Conservation (phyloP, 2,113 vertebrate genomes). For the Macquaria australasica region DNA sequence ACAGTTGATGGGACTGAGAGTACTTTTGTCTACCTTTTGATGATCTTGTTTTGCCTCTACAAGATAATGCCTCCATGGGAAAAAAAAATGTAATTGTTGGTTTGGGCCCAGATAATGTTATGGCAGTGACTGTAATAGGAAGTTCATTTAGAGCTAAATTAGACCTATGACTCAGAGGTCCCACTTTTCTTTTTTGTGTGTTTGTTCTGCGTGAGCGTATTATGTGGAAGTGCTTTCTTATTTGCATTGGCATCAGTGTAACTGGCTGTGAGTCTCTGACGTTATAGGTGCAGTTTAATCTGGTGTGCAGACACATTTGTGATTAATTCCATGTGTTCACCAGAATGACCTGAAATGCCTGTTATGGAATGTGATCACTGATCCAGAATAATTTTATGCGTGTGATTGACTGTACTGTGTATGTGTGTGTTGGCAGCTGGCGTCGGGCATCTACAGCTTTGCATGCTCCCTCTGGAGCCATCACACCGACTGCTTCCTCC, state of each 20-base stretch:
- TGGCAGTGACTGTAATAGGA: conserved; percentile 36
- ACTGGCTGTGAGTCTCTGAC: neutral
- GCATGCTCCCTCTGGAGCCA: conserved; percentile 97
- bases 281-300: conserved; percentile 3
- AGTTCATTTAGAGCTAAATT: conserved; percentile 49
- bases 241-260: conserved; percentile 7
- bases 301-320: neutral
- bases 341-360: conserved; percentile 3
- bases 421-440: conserved; percentile 88
- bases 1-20: conserved; percentile 13
- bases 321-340: neutral
- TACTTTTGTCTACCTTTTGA: conserved; percentile 49
- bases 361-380: conserved; percentile 9
- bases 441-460: conserved; percentile 96
- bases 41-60: conserved; percentile 49
- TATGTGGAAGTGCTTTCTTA: conserved; percentile 25
- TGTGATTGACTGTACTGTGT: conserved; percentile 57
- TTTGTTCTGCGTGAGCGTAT: conserved; percentile 27
- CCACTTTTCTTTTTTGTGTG: conserved; percentile 12
- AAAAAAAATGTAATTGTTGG: conserved; percentile 51
- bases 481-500: conserved; percentile 95
- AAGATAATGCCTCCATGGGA: conserved; percentile 22
- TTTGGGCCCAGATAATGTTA: conserved; percentile 51
- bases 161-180: conserved; percentile 42
- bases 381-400: conserved; percentile 35